Conservation (phyloP, 2,113 vertebrate species). For the Lycocorax pyrrhopterus region DNA sequence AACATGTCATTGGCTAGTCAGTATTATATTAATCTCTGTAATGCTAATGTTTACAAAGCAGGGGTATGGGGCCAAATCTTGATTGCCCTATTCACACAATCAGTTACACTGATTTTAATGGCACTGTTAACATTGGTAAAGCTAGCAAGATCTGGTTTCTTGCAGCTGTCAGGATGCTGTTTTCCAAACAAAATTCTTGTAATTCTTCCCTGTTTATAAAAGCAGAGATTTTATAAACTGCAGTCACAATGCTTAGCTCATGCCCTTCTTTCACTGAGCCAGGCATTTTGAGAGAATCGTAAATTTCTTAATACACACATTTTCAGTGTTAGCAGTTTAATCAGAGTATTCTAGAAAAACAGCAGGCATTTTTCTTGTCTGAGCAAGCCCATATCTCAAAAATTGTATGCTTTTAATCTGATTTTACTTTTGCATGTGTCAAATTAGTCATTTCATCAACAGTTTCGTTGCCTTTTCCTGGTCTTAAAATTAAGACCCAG, state of each 20-base stretch:
- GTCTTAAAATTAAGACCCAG: no score
- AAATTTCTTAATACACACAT: background rate
- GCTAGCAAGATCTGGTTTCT: background rate
- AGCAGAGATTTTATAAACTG: background rate
- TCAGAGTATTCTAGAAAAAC: background rate
- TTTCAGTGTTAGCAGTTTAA: background rate
- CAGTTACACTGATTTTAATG: conserved; percentile 13
- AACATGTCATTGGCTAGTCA: background rate
- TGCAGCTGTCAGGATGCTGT: background rate
- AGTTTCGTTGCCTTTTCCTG: background rate
- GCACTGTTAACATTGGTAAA: background rate
- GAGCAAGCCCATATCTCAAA: background rate
- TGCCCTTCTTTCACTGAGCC: background rate
- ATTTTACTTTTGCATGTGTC: background rate
- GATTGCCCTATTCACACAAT: background rate
- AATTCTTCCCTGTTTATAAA: background rate
- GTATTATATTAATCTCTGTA: background rate
- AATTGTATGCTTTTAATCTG: background rate
- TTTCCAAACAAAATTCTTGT: background rate
- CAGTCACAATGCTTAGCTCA: background rate
- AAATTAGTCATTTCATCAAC: background rate
- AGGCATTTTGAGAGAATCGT: background rate
- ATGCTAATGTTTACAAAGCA: background rate
- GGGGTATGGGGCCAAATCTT: background rate
- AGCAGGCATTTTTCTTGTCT: background rate